Evolutionary conservation across 1,140 invertebrate genomes (phyloP), one percentile per base, ranked within the genome.

Genomic region (Rhizoglyphus robini): DNA sequence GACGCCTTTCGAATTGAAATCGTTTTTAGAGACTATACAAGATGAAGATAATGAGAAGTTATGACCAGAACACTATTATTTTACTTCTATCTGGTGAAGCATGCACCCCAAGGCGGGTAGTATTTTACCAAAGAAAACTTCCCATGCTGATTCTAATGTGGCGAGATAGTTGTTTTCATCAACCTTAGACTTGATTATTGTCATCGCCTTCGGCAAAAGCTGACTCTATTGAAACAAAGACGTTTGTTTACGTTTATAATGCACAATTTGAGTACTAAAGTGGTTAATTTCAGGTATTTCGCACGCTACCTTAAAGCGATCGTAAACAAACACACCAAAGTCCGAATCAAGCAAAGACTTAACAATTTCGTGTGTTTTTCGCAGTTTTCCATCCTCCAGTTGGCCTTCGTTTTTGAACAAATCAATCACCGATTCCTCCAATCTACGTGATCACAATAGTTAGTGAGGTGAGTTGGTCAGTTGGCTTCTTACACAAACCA

Each of bases 311-410:
- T 67, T 64, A 49, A 69, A 68, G 15, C 63, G 60, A 34, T 68
- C 68, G 36, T 20, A 68, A 27, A 69, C 49, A 58, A 69, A 68
- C 8, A 63, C 47, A 15, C 66, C 66, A 18, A 65, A 61, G 47
- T 66, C 66, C 20, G 67, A 67, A 30, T 68, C 32, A 2, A 69
- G 47, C 25, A 69, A 20, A 36, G 69, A 63, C 36, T 41, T 20
- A 31, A 66, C 63, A 46, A 27, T 13, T 63, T 65, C 59, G 29
- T 66, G 65, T 31, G 49, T 47, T 23, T 47, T n/a, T 23, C 27
- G 8, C 36, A 66, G 29, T 66, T 65, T 11, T 1, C 59, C 59
- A 34, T 29, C 36, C 3, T 13, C 23, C 29, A 66, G 32, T 18
- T 30, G 2, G 20, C 49, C 49, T 11, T 3, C 3, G n/a, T 51